Conservation (phyloP, 2,797 vertebrate species). For the Hylomyscus alleni region DNA sequence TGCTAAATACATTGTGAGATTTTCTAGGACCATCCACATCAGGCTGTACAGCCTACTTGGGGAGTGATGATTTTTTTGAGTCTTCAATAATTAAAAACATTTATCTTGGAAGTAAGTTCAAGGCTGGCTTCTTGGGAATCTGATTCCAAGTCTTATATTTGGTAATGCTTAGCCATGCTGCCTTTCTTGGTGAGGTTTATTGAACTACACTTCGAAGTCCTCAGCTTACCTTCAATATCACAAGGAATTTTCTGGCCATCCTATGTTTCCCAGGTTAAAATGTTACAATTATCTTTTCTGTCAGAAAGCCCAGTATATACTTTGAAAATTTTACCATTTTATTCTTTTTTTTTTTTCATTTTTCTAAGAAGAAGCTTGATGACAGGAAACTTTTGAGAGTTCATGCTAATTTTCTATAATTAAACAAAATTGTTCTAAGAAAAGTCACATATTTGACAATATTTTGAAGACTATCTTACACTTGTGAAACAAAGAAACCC, state of each 20-base stretch:
- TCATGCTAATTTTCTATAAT: conserved; percentile 3
- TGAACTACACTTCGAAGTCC: conserved; percentile 23
- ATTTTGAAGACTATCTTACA: conserved; percentile 36
- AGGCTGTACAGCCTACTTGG: neutral
- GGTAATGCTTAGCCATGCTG: conserved; percentile 38
- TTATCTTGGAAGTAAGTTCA: conserved; percentile 59
- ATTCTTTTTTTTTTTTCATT: neutral
- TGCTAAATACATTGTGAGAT: conserved; percentile 50
- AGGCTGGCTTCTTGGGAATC: neutral
- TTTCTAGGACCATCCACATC: neutral
- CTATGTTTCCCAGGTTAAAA: conserved; percentile 73
- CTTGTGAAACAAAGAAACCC: neutral
- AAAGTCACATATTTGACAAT: conserved; percentile 31
- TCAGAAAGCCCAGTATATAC: conserved; percentile 17
- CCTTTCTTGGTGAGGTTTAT: conserved; percentile 37
- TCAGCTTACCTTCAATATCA: conserved; percentile 54
- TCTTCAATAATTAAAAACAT: conserved; percentile 62
- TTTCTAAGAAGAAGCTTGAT: neutral
- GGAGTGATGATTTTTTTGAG: conserved; percentile 10
- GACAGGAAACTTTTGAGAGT: neutral
- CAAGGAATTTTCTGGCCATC: conserved; percentile 43
- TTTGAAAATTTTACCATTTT: neutral
- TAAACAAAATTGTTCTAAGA: neutral
- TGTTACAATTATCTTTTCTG: conserved; percentile 2
- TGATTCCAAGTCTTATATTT: conserved; percentile 61